Conservation (phyloP, 1,140 invertebrate species). For the Apis laboriosa region DNA sequence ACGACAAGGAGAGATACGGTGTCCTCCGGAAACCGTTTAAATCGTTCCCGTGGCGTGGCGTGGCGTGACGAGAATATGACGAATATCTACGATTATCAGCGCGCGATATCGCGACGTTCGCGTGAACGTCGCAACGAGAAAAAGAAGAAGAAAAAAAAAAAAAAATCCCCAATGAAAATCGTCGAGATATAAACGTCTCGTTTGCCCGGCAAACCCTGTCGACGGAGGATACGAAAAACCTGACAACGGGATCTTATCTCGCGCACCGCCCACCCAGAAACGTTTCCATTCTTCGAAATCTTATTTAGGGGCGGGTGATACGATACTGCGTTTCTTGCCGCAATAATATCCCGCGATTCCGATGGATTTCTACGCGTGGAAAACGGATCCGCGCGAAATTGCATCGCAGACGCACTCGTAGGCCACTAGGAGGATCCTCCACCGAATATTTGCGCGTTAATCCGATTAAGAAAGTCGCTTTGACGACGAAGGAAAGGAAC, state of each 20-base stretch:
- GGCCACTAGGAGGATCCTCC: constrained; percentile 24
- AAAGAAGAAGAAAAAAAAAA: too few relatives aligned
- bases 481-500: constrained; percentile 18
- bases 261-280: not conserved
- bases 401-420: constrained; percentile 13
- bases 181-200: constrained; percentile 1
- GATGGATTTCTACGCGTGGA: constrained; percentile 38
- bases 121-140: constrained; percentile 2
- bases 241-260: not conserved
- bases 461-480: constrained; percentile 63
- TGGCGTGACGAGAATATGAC: constrained; percentile 16
- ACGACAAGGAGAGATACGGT: not conserved
- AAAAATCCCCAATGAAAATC: constrained; percentile 19
- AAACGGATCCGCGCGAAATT: constrained; percentile 41
- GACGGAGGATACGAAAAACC: not conserved
- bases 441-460: constrained; percentile 76
- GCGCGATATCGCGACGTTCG: not conserved
- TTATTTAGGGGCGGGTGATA: constrained; percentile 3
- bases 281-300: constrained; percentile 25
- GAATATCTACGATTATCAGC: constrained; percentile 12
- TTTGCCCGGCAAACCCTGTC: not conserved
- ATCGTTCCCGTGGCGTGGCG: not conserved
- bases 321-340: constrained; percentile 16
- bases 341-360: constrained; percentile 42
- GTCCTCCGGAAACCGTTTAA: not conserved